A percentile compares a stretch with the other conserved stretches of the same genome.
Conservation (phyloP, 1,140 invertebrate species). For the Apis mellifera region DNA sequence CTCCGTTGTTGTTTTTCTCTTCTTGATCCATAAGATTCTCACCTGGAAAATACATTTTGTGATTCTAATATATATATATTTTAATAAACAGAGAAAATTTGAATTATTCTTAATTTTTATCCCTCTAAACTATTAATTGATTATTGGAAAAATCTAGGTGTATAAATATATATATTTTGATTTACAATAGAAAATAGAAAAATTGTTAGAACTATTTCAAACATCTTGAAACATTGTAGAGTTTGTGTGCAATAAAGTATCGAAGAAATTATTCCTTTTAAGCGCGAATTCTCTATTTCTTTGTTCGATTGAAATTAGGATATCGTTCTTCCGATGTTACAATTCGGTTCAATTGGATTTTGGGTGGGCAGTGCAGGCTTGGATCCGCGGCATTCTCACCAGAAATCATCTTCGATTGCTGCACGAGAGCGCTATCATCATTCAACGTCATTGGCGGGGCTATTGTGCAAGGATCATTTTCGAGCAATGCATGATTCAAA, state of each 20-base stretch:
- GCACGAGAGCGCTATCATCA: constrained; percentile 51
- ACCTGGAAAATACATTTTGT: neutral
- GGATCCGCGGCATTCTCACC: constrained; percentile 66
- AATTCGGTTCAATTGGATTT: neutral
- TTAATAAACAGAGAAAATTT: too few species aligned
- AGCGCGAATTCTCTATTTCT: neutral
- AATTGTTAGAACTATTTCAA: too few species aligned
- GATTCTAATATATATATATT: too few species aligned
- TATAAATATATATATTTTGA: too few species aligned
- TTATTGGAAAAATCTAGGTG: too few species aligned
- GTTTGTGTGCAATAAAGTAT: too few species aligned
- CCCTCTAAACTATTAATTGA: too few species aligned
- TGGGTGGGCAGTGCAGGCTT: constrained; percentile 51
- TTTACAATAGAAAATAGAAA: too few species aligned
- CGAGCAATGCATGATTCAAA: constrained; percentile 39
- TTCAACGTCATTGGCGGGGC: constrained; percentile 69
- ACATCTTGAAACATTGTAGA: too few species aligned
- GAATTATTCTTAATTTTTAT: too few species aligned
- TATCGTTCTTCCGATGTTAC: neutral
- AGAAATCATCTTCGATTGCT: constrained; percentile 61
- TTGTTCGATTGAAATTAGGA: neutral
- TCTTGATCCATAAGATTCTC: neutral
- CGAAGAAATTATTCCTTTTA: neutral
- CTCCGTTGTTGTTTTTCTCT: neutral
- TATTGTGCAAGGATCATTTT: constrained; percentile 43